Base-by-base conservation (phyloP, 2,113 vertebrate genomes). In the Riparia riparia region DNA sequence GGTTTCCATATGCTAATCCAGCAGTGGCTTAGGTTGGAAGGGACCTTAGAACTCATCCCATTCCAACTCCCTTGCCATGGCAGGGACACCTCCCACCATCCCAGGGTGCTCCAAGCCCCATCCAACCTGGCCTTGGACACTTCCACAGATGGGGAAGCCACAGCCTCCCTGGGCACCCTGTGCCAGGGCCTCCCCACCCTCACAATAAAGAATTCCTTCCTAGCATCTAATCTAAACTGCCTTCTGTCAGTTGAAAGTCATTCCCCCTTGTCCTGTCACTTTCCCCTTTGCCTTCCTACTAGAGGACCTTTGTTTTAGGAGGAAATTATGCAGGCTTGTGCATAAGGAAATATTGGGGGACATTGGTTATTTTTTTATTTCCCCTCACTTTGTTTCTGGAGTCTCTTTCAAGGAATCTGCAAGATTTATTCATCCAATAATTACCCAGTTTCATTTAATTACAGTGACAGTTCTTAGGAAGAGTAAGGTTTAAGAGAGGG, bases 331-430 rank as follows among this genome's bases (percentile, higher is more conserved):
- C 18, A 82, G 90, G 34, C 29, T 83, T 20, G 22, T 68, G 31
- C 28, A 53, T 76, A 15, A 0, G 25, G 56, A 91, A 64, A 69
- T 90, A 88, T 2, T 88, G 42, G 22, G 50, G 57, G 18, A 73
- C 8, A 32, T 3, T 66, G 29, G 9, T 51, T 86, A 37, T 37
- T 87, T 96, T 85, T 64, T 85, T 64, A 72, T 82, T 90, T 87
- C 14, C 60, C 26, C 41, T 28, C 1, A 0, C 14, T 86, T 82
- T 91, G 31, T 71, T 91, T 87, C 71, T 95, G 24, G 44, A 78
- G 86, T 69, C 28, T 63, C 44, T 87, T 90, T 91, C 69, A 85
- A 88, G 70, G 65, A 78, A 92, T 51, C 64, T 56, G 24, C 24
- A 63, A 77, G 25, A 77, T 60, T 85, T 86, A 89, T 64, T 32